phyloP scores from a whole-genome alignment of 2,888 invertebrate species.

The Apotomis turbidana region DNA sequence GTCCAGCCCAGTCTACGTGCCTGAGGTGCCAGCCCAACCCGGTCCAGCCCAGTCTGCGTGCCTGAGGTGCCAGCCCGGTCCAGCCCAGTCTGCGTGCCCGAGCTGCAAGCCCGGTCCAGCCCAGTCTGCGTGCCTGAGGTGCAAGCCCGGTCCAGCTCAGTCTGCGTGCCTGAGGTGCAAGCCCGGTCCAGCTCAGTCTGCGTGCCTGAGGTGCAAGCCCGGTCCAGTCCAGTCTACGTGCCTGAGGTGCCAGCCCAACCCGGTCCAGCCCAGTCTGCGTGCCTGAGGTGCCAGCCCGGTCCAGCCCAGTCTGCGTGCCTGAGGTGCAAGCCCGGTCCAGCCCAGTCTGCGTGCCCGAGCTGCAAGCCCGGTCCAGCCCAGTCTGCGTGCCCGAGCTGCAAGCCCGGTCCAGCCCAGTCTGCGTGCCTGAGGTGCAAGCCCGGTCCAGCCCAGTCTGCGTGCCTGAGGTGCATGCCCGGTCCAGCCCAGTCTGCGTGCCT shows the following conservation, averaged over 20 bases:
- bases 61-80: constrained; percentile 1
- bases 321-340: too few relatives aligned
- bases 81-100: constrained; percentile 1
- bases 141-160: background rate
- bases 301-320: background rate
- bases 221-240: background rate
- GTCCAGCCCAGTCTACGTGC: constrained; percentile 2
- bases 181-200: constrained; percentile 8
- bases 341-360: background rate
- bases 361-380: background rate
- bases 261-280: constrained; percentile 5
- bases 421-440: background rate
- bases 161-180: background rate
- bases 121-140: background rate
- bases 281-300: background rate
- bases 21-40: background rate
- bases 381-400: background rate
- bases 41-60: constrained; percentile 4
- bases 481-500: background rate
- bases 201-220: background rate
- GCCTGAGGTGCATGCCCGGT: background rate
- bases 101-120: background rate
- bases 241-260: constrained; percentile 3
- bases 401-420: background rate
- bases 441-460: background rate